Evolutionary conservation across 2,113 vertebrate genomes (phyloP).

Genomic region (Nematolebias whitei): DNA sequence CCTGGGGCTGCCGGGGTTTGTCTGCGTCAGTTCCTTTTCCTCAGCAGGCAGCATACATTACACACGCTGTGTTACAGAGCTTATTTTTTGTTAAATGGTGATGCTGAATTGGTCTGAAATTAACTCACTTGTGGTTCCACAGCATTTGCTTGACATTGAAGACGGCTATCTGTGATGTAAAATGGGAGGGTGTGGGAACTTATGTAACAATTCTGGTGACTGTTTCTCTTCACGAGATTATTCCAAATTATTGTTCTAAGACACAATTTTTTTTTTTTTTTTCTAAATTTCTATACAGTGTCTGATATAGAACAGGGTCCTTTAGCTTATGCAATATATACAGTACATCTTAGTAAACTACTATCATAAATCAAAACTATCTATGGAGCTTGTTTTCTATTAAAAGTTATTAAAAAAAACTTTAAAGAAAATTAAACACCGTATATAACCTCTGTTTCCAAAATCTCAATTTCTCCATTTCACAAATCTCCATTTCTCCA

Average conservation of each 20-base stretch:
- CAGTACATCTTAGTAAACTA: no score
- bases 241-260: neutral
- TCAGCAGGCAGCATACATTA: slow-evolving; percentile 72
- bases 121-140: slow-evolving; percentile 40
- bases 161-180: neutral
- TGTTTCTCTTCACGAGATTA: neutral
- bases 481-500: no score
- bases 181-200: neutral
- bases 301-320: no score
- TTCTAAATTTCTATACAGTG: no score
- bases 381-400: no score
- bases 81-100: slow-evolving; percentile 57
- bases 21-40: slow-evolving; percentile 59
- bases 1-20: slow-evolving; percentile 74
- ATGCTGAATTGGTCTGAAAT: slow-evolving; percentile 56
- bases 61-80: slow-evolving; percentile 68
- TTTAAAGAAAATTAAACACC: no score
- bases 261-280: neutral
- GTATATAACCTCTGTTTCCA: no score
- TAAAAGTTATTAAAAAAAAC: no score
- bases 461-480: no score
- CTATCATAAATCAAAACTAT: no score
- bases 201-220: neutral
- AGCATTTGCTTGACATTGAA: slow-evolving; percentile 14
- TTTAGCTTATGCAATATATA: no score